Evolutionary conservation across 2,888 invertebrate species (phyloP).

Genomic region (Anorthoa munda): DNA sequence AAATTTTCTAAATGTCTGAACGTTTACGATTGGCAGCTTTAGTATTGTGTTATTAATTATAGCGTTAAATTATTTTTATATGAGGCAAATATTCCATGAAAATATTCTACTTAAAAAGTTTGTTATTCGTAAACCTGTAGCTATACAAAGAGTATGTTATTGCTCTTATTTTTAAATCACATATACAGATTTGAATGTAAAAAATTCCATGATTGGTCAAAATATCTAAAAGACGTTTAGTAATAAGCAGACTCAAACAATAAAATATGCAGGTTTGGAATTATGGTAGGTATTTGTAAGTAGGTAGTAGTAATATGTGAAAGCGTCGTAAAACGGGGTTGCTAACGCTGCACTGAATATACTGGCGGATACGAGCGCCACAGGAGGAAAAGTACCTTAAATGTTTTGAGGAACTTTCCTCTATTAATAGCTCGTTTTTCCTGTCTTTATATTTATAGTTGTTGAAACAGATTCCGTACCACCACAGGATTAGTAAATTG

Average conservation of each 20-base stretch:
- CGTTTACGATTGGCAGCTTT: slow-evolving; percentile 36
- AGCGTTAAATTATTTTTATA: slow-evolving; percentile 18
- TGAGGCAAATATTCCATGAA: slow-evolving; percentile 9
- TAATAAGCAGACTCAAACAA: slow-evolving; percentile 20
- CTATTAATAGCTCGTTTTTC: background rate
- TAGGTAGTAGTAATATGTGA: slow-evolving; percentile 12
- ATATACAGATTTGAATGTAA: background rate
- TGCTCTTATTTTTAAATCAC: background rate
- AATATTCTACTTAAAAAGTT: background rate
- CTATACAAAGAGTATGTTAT: background rate
- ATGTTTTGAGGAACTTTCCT: slow-evolving; percentile 1
- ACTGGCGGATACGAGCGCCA: slow-evolving; percentile 5
- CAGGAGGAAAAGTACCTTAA: background rate
- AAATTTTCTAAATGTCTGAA: slow-evolving; percentile 6
- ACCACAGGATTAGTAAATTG: slow-evolving; percentile 34
- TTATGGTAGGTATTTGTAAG: slow-evolving; percentile 29
- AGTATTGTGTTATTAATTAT: slow-evolving; percentile 14
- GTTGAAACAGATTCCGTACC: slow-evolving; percentile 46
- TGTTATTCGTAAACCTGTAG: slow-evolving; percentile 3
- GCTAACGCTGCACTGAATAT: slow-evolving; percentile 5
- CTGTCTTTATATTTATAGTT: slow-evolving; percentile 2
- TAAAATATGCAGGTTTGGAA: slow-evolving; percentile 16
- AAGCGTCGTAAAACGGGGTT: background rate
- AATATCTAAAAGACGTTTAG: slow-evolving; percentile 31
- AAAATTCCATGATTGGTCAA: slow-evolving; percentile 29